Evolutionary conservation across 2,797 vertebrate genomes (phyloP).

Genomic region (Eupleurogrammus muticus): DNA sequence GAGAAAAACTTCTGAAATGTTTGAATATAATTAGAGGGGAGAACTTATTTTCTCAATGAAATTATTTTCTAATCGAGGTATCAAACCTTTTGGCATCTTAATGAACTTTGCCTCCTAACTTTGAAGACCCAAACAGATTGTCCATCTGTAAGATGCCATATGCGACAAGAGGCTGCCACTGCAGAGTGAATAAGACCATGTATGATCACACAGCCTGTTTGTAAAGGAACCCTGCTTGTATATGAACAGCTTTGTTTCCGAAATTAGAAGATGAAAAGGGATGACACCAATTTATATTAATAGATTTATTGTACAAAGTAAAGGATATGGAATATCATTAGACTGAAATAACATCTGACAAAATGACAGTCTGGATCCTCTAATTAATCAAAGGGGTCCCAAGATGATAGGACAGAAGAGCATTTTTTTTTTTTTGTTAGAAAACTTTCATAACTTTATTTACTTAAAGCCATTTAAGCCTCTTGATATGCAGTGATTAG

Average conservation of each 20-base stretch:
- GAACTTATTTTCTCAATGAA: too few species aligned
- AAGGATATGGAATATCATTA: slow-evolving; percentile 38
- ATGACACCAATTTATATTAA: slow-evolving; percentile 48
- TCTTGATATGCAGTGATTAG: too few species aligned
- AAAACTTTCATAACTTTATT: too few species aligned
- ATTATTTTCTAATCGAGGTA: slow-evolving; percentile 69
- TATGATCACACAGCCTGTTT: slow-evolving; percentile 52
- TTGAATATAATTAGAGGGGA: slow-evolving; percentile 63
- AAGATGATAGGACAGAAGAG: too few species aligned
- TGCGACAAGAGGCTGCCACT: slow-evolving; percentile 62
- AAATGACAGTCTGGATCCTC: slow-evolving; percentile 26
- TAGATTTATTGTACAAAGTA: slow-evolving; percentile 52
- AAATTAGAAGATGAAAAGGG: slow-evolving; percentile 46
- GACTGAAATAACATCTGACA: slow-evolving; percentile 33
- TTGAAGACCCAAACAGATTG: slow-evolving; percentile 76
- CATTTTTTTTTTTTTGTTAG: too few species aligned
- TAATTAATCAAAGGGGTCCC: slow-evolving; percentile 17
- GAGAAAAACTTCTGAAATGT: slow-evolving; percentile 53
- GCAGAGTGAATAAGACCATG: slow-evolving; percentile 49
- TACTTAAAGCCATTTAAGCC: too few species aligned
- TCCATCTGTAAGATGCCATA: slow-evolving; percentile 75
- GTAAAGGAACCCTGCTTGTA: slow-evolving; percentile 42
- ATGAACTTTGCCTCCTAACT: slow-evolving; percentile 77
- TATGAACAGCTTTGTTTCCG: slow-evolving; percentile 58
- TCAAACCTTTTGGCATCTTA: slow-evolving; percentile 63